Evolutionary conservation across 2,113 vertebrate species (phyloP), one percentile per base, ranked within the genome.

Genomic region (Sclerurus mexicanus): DNA sequence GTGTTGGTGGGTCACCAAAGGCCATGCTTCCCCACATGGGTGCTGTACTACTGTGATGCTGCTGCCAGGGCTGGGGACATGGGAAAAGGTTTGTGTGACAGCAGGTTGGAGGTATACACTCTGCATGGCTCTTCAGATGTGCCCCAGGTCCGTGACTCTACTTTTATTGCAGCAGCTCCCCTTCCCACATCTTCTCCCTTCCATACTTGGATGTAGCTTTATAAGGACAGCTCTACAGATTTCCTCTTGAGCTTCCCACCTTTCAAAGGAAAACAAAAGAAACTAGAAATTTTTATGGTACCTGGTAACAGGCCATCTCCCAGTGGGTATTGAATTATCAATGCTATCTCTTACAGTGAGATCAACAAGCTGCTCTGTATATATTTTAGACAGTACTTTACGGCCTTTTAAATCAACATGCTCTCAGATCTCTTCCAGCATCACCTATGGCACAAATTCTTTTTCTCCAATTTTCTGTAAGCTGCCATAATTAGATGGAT

Each of bases 401-500:
- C n/a, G 62, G 72, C 62, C 52, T 85, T 95, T 88, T 85, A 93
- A 93, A 94, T 76, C 89, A 93, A 77, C 28, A 8, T 3, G 37
- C 27, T 84, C 90, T 90, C 80, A 95, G 83, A 87, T 73, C 58
- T 77, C 86, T 40, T 73, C 60, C 49, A 93, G 83, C 22, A 47
- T 81, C 63, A 90, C 71, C 87, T 92, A 64, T 1, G 3, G 79
- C 80, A 89, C 55, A 66, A 95, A 58, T 82, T 75, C 52, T 89
- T 96, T 95, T 79, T 80, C 76, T 94, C 46, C 74, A 49, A 10
- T 89, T 94, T 94, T 95, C 83, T 87, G 52, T 90, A 85, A 95
- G 15, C 24, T 53, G 53, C 31, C 68, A 94, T 95, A 95, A 95
- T 97, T 95, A 95, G 89, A 95, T 89, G 88, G 87, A 95, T 97